Base-by-base conservation (phyloP, 1,140 invertebrate genomes). In the Sycophila sp. region DNA sequence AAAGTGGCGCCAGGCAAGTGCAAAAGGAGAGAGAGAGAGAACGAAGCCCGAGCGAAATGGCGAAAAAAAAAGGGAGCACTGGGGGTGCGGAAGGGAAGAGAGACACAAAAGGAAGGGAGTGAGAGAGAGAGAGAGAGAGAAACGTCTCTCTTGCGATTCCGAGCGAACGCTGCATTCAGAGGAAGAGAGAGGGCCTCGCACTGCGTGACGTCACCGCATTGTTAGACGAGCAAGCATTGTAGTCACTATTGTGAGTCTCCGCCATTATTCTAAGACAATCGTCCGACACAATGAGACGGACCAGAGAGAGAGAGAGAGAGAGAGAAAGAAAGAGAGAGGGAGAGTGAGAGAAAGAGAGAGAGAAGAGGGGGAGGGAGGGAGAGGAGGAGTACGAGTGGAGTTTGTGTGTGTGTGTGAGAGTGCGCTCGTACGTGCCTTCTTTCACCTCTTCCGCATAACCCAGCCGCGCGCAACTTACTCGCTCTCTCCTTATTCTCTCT, bases 231-330 rank as follows among this genome's bases (percentile, higher is more conserved):
- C 83, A 82, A 86, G 84, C 85, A 86, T 86, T 86, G 84, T 86
- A 86, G 83, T 86, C 84, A 86, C 84, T 86, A 85, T 86, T 86
- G 85, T 86, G 83, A 85, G 84, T 84, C 84, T 83, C 81, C 80
- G 83, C 83, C 83, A 86, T 86, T 86, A 86, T 86, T 86, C 85
- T 86, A 86, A 86, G 85, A 86, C 85, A 86, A 86, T 86, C 84
- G 85, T 85, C 85, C 84, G 82, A 85, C 84, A 85, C 84, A 86
- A 86, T 85, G 84, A 85, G 84, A 85, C 83, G 82, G 80, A 83
- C 81, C 79, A 81, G 83, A 83, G 80, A 80, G 81, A 67, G 65
- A 34, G 49, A 56, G 47, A 83, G 85, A 84, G 82, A 82, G 79
- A 78, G 79, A 77, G 56, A 53, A 45, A 28, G 56, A 3, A 40